Evolutionary conservation across 1,140 invertebrate species (phyloP), one percentile per base, ranked within the genome.

Genomic region (Homalodisca vitripennis): DNA sequence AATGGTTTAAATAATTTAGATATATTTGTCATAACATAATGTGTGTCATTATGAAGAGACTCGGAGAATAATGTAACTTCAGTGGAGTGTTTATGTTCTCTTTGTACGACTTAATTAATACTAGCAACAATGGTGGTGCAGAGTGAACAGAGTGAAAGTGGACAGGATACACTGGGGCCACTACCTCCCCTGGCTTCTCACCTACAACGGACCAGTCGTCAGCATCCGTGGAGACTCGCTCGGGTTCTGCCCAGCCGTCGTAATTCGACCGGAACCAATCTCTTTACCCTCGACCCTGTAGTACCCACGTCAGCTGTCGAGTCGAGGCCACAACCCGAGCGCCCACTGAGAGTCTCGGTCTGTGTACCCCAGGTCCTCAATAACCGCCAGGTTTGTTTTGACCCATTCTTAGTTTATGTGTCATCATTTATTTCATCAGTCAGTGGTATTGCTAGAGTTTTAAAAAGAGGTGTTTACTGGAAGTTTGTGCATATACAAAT

Each of bases 291-390:
- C 20, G 48, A 6, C 20, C 27, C 55, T 10, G 3, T 26, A 12
- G 27, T 14, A 60, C 24, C 55, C 13, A 6, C 6, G 22, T 26
- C 55, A 26, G 17, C 6, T 41, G 34, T 12, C 27, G 17, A 55
- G 20, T 3, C 3, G 3, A 3, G 22, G 27, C 17, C 55, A 26
- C 32, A n/a, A 26, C 63, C 63, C 17, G 63, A 27, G 10, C 29
- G 63, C 10, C 63, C 63, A 1, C 32, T 26, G 2, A 46, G 63
- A 13, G 63, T 66, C 32, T 66, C 63, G 14, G 63, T 66, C n/a
- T 66, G 63, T 46, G 41, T 66, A 1, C 63, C 63, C 31, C 27
- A 31, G 31, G 32, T 66, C 3, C 41, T 66, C 6, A 46, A 46
- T 24, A n/a, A n/a, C n/a, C n/a, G n/a, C n/a, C n/a, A n/a, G n/a